phyloP scores from a whole-genome alignment of 64 coral and sea anemone species.

The Acropora tenuis region DNA sequence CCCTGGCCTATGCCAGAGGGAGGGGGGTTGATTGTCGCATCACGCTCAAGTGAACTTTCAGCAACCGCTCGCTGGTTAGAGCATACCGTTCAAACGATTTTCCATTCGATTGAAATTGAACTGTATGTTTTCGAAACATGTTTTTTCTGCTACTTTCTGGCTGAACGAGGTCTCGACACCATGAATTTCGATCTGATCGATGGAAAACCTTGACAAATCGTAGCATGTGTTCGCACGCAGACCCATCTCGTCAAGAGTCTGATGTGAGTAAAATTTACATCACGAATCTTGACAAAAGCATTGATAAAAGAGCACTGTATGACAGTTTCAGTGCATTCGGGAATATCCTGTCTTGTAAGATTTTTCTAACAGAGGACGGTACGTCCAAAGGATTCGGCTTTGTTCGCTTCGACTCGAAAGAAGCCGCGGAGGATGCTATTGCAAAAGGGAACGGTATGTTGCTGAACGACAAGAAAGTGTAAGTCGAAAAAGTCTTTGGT shows the following conservation, averaged over 20 bases:
- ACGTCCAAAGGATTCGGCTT: constrained; percentile 92
- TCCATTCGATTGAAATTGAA: background rate
- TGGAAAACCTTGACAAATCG: constrained; percentile 85
- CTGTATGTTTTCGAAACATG: background rate
- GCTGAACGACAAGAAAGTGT: constrained; percentile 99
- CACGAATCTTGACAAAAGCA: constrained; percentile 98
- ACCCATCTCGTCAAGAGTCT: constrained; percentile 93
- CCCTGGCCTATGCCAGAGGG: too few relatives aligned
- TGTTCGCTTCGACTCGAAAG: constrained; percentile 93
- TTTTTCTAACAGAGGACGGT: constrained; percentile 65
- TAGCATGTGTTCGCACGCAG: constrained; percentile 91
- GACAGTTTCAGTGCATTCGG: constrained; percentile 99
- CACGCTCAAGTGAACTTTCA: constrained; percentile 99
- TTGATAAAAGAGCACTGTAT: constrained; percentile 97
- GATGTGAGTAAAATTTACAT: constrained; percentile 98
- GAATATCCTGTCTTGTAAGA: constrained; percentile 69
- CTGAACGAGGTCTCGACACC: constrained; percentile 91
- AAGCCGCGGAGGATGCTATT: constrained; percentile 93
- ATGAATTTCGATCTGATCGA: constrained; percentile 97
- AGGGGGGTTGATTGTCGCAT: constrained; percentile 53
- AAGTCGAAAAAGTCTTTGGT: background rate
- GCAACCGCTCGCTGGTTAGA: constrained; percentile 89
- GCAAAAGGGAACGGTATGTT: constrained; percentile 96
- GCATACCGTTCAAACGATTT: background rate
- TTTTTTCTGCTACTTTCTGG: constrained; percentile 28